phyloP scores from a whole-genome alignment of 2,888 invertebrate species.

The Petrolisthes manimaculis region DNA sequence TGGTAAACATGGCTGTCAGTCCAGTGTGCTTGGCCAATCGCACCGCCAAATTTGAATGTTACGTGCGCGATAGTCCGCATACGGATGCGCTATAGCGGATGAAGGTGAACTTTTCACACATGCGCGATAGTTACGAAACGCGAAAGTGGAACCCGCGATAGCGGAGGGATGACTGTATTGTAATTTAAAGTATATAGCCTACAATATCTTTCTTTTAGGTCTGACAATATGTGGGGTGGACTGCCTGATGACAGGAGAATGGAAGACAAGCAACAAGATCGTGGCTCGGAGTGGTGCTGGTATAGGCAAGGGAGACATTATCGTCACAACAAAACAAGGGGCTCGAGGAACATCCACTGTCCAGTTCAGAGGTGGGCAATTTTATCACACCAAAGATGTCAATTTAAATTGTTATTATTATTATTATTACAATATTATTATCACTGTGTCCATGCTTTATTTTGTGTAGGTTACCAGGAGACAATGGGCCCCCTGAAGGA shows the following conservation, averaged over 20 bases:
- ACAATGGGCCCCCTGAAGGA: conserved; percentile 95
- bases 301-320: conserved; percentile 91
- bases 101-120: no score
- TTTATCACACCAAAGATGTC: background rate
- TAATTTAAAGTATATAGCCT: no score
- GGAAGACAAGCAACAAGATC: conserved; percentile 98
- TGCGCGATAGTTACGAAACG: no score
- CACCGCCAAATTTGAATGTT: no score
- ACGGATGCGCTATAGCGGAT: no score
- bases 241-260: conserved; percentile 94
- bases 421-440: no score
- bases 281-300: conserved; percentile 94
- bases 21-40: no score
- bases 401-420: no score
- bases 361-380: conserved; percentile 79
- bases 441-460: background rate
- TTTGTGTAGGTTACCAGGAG: conserved; percentile 80
- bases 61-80: no score
- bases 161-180: no score
- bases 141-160: no score
- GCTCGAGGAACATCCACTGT: conserved; percentile 91
- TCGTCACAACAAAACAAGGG: conserved; percentile 87
- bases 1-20: no score
- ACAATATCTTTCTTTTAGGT: conserved; percentile 74
- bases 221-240: conserved; percentile 96